phyloP scores from a whole-genome alignment of 2,113 vertebrate genomes.

The Nannospalax galili region DNA sequence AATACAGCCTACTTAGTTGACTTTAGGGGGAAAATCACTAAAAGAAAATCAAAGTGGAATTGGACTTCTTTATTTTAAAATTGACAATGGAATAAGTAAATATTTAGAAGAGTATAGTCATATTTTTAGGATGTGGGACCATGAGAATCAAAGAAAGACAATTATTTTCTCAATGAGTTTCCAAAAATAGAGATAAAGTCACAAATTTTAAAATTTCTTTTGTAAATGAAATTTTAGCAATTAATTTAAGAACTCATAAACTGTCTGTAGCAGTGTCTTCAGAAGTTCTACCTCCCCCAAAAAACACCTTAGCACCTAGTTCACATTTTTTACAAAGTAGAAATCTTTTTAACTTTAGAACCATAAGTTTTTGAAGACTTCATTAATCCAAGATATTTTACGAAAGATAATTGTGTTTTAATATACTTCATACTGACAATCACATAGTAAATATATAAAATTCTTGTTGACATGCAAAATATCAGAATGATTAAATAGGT shows the following conservation, averaged over 20 bases:
- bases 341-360: conserved; percentile 10
- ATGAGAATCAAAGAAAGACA: conserved; percentile 54
- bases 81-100: conserved; percentile 55
- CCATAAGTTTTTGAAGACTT: neutral
- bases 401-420: conserved; percentile 43
- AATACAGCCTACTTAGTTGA: conserved; percentile 16
- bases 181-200: conserved; percentile 31
- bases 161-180: conserved; percentile 47
- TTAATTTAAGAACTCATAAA: conserved; percentile 63
- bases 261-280: conserved; percentile 48
- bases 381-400: conserved; percentile 1
- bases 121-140: conserved; percentile 40
- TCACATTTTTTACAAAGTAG: neutral
- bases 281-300: neutral
- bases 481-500: neutral
- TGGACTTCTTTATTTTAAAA: conserved; percentile 34
- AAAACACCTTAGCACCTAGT: conserved; percentile 47
- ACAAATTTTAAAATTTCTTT: conserved; percentile 55
- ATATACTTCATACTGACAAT: conserved; percentile 11
- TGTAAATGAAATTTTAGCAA: conserved; percentile 62
- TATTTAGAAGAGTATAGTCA: conserved; percentile 38
- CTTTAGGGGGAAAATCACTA: conserved; percentile 28
- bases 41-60: conserved; percentile 42
- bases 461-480: conserved; percentile 14
- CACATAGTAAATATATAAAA: conserved; percentile 12